Evolutionary conservation across 2,797 vertebrate genomes (phyloP), one percentile per base, ranked within the genome.

Genomic region (Rhynchotus rufescens): DNA sequence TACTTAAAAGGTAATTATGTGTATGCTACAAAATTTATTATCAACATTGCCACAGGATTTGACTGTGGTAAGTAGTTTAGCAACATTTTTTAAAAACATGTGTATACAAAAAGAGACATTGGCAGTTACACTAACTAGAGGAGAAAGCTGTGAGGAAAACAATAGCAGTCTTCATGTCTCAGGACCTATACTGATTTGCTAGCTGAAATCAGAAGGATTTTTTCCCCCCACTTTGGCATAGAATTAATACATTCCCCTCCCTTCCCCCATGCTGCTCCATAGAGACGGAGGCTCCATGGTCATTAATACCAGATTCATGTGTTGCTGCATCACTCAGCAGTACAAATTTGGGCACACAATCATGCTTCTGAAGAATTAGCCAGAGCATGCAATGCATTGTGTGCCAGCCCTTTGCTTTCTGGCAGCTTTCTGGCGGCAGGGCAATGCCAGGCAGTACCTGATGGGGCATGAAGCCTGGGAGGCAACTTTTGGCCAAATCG

Each of bases 1-100:
- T 68, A 92, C 57, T 94, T 94, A 92, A 95, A 93, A 93, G 90
- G 69, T 95, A 95, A 96, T 94, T 96, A 95, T 71, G 80, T 77
- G 82, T 87, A 89, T 7, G 57, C 82, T 86, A 74, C 84, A 94
- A 92, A 89, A 91, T 94, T 89, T 94, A 95, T 93, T 94, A 94
- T 94, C 93, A 94, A 92, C 88, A 84, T 79, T 94, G 84, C 90
- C 93, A 94, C 61, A 91, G 82, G 95, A 96, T 93, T 89, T 94
- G 80, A 93, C 88, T 93, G 42, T 30, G 44, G 60, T 87, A 94
- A 94, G 90, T 73, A 93, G 91, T 90, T 89, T 23, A 94, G 84
- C 95, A 96, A 85, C 77, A 76, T 92, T 94, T 94, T 94, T 92
- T 21, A 1, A 78, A 92, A 93, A 65, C 1, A 51, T 51, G 7